Evolutionary conservation across 2,113 vertebrate genomes (phyloP), one percentile per base, ranked within the genome.

Genomic region (Nerophis ophidion): DNA sequence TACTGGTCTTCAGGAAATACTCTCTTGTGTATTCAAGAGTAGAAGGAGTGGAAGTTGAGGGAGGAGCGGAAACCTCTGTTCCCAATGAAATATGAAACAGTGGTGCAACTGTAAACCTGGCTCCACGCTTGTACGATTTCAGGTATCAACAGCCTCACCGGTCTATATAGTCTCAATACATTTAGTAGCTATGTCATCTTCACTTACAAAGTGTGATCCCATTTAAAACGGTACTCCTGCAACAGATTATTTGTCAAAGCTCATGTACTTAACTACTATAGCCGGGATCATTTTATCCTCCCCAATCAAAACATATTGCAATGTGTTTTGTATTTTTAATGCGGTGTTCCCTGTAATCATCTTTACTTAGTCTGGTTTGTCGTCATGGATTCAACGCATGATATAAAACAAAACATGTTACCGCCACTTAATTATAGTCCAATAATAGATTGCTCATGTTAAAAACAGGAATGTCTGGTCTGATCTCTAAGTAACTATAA

Each of bases 11-110:
- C 16, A 59, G 44, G 50, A 65, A 68, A 61, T 34, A 46, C 57
- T 71, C 66, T 1, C 26, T 53, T 38, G 50, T 63, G 61, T 10
- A 42, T 33, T 19, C 38, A 16, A 61, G 57, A 71, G 72, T 33
- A 46, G 7, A 42, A 42, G 40, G 40, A 79, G 76, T 77, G 80
- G 77, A 79, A 82, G 77, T 70, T 64, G 48, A 53, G 76, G 19
- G 70, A 79, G 86, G 50, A 87, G 85, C 80, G 74, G 82, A 90
- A 90, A 87, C 78, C 81, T 82, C 86, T 87, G 77, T 87, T 86
- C 85, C 87, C 86, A 89, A 87, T 91, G 85, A 91, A 91, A 90
- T 88, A 91, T 91, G 90, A 74, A 91, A 88, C 59, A 89, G 87
- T 48, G 48, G 68, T 88, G 90, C 87, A 91, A 90, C 88, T 85